phyloP scores from a whole-genome alignment of 2,113 vertebrate species.

The Mellivora capensis region DNA sequence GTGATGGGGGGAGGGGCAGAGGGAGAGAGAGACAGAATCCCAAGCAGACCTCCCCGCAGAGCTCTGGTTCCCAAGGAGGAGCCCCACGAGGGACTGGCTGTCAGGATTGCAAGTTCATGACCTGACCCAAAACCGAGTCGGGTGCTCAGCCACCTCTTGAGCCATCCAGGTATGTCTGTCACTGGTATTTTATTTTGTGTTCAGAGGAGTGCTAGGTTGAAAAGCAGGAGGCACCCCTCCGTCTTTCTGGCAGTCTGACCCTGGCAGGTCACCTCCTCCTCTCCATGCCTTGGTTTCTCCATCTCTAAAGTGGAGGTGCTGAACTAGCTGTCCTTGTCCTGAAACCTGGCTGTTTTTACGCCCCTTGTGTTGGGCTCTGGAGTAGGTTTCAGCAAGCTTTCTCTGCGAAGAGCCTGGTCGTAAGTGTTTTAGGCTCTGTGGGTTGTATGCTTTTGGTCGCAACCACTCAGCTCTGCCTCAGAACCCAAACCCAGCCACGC shows the following conservation, averaged over 20 bases:
- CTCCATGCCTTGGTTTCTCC: neutral
- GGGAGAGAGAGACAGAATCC: neutral
- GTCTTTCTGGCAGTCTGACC: neutral
- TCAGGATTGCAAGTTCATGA: neutral
- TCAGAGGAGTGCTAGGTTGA: neutral
- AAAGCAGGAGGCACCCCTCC: neutral
- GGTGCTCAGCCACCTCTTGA: neutral
- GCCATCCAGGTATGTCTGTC: neutral
- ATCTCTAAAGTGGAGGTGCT: neutral
- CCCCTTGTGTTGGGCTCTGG: neutral
- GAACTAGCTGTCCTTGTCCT: neutral
- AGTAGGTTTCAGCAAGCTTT: neutral
- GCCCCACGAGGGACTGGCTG: neutral
- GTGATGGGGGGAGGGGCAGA: neutral
- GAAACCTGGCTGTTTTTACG: neutral
- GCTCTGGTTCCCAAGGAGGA: neutral
- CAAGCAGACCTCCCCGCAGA: neutral
- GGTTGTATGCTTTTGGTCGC: neutral
- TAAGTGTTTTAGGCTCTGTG: neutral
- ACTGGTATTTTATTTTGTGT: neutral
- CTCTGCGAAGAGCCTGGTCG: neutral
- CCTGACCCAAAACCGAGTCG: neutral
- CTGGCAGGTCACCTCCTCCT: neutral
- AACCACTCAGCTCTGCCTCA: neutral
- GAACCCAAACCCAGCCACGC: neutral